These are phyloP conservation scores for Rhodeus uyekii DNA, from an alignment of 2,797 vertebrate genomes.

Conservation along the genomic window DNA sequence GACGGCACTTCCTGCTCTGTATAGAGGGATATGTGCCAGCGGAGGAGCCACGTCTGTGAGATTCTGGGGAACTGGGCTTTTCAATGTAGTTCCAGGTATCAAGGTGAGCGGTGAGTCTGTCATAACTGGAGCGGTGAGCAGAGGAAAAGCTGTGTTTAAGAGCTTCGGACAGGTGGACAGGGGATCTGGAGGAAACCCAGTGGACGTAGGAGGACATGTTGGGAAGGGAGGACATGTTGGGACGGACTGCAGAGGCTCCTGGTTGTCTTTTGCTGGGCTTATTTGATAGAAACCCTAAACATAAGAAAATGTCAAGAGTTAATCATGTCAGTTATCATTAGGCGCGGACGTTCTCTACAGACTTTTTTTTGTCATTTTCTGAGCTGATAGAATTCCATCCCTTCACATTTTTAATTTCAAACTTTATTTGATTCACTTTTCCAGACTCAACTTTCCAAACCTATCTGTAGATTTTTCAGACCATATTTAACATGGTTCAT, in stretches of 20 bases:
- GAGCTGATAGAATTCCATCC: background rate
- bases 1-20: background rate
- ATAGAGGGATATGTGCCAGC: background rate
- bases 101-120: background rate
- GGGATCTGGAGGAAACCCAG: background rate
- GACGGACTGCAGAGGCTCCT: background rate
- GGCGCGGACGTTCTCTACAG: background rate
- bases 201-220: background rate
- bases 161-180: background rate
- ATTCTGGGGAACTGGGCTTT: background rate
- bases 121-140: background rate
- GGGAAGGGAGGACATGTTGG: background rate
- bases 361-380: background rate
- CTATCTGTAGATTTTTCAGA: no score
- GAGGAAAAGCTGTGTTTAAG: background rate
- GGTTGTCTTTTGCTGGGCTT: background rate
- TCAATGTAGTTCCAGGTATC: background rate
- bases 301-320: background rate
- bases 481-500: no score
- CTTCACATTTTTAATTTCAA: no score
- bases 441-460: no score
- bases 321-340: background rate
- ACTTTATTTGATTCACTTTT: no score
- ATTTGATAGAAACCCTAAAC: conserved; percentile 22
- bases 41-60: background rate